These are phyloP conservation scores for Heliconius eleuchia DNA, from an alignment of 1,140 invertebrate genomes.

Conservation along the genomic window DNA sequence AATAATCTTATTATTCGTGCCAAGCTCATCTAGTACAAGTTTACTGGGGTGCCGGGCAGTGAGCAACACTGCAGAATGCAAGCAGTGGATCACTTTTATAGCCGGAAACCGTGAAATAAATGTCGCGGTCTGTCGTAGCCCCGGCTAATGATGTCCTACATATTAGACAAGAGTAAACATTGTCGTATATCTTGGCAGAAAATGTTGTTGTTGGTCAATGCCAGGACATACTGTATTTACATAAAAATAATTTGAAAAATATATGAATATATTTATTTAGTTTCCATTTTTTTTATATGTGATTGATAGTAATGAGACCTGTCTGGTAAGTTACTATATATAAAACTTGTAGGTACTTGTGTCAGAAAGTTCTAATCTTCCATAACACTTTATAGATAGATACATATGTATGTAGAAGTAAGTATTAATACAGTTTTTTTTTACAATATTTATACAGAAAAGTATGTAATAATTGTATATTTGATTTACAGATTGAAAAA, in stretches of 20 bases:
- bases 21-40: conserved; percentile 38
- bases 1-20: conserved; percentile 19
- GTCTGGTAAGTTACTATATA: too few species aligned
- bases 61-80: conserved; percentile 75
- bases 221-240: not conserved
- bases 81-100: conserved; percentile 79
- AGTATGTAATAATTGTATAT: not conserved
- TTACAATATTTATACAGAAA: too few species aligned
- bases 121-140: conserved; percentile 75
- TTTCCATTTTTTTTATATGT: too few species aligned
- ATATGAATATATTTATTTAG: too few species aligned
- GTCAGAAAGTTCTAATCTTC: too few species aligned
- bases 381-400: too few species aligned
- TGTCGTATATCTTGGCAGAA: conserved; percentile 30
- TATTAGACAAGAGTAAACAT: conserved; percentile 52
- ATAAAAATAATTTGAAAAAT: too few species aligned
- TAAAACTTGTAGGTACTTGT: too few species aligned
- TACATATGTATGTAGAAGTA: too few species aligned
- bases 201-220: conserved; percentile 13
- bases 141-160: conserved; percentile 69
- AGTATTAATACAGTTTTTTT: too few species aligned
- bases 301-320: too few species aligned
- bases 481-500: not conserved
- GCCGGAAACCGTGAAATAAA: conserved; percentile 81
- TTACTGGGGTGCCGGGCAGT: conserved; percentile 30